These are phyloP conservation scores for Ptilonorhynchus violaceus DNA, from an alignment of 2,113 vertebrate species.

Conservation along the genomic window DNA sequence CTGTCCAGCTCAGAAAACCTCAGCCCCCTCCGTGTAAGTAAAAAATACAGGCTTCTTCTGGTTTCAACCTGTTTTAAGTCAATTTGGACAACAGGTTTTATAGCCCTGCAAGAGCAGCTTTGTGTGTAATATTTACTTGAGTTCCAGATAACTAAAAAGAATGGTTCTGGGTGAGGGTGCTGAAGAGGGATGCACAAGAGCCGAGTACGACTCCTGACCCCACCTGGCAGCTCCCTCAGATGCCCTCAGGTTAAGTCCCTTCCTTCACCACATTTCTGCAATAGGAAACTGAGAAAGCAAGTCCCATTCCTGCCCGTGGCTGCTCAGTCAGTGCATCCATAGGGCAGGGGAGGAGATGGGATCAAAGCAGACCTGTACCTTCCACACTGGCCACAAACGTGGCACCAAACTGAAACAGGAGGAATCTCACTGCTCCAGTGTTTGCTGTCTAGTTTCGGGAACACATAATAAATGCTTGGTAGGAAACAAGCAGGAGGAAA, in stretches of 20 bases:
- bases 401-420: not conserved
- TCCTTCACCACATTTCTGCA: not conserved
- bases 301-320: not conserved
- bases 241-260: not conserved
- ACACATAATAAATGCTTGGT: not conserved
- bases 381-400: not conserved
- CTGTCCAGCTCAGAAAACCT: constrained; percentile 11
- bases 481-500: not conserved
- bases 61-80: constrained; percentile 51
- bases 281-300: not conserved
- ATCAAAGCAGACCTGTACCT: not conserved
- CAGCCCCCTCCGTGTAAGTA: not conserved
- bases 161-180: not conserved
- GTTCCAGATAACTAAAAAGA: constrained; percentile 39
- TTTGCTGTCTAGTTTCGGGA: not conserved
- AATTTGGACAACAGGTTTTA: constrained; percentile 49
- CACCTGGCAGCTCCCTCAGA: not conserved
- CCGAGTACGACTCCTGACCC: not conserved
- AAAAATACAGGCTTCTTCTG: constrained; percentile 49
- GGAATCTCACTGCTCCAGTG: not conserved
- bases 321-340: not conserved
- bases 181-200: not conserved
- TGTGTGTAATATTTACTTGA: constrained; percentile 49
- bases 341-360: not conserved
- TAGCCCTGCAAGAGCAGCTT: constrained; percentile 30